Evolutionary conservation across 2,888 invertebrate genomes (phyloP), one percentile per base, ranked within the genome.

Genomic region (Drosophila histrio): DNA sequence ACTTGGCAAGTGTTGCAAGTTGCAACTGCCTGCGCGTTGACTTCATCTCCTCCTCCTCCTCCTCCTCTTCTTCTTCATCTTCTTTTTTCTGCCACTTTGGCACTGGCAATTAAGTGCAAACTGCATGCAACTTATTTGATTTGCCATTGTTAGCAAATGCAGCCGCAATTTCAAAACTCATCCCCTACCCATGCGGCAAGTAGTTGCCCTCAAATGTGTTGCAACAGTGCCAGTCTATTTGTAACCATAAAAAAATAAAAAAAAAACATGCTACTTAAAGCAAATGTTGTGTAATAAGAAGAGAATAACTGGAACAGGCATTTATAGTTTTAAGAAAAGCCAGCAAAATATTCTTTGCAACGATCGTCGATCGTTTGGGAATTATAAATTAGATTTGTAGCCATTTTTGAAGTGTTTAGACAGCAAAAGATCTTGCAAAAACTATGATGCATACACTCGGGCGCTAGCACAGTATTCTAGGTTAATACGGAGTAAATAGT

Each of bases 81-180:
- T 7, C 60, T 61, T 58, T 64, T 88, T 68, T 63, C 75, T 73
- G 85, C 66, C 85, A 77, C 82, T 88, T 88, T 82, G 87, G 81
- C 87, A 83, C 85, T 77, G 74, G 74, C 89, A 82, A 82, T 82
- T 82, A 88, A 84, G 78, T 81, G 59, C 75, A 65, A 77, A 61
- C 70, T 70, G 82, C 77, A 81, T 66, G 74, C 74, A 78, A 74
- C 79, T 78, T 78, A 81, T 78, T 78, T 78, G 77, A 78, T 81
- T 78, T 81, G 82, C 65, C 79, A 79, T 79, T 76, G 65, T 74
- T 78, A 68, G 79, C 69, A 64, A 68, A 78, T 62, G 79, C 69
- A 62, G 79, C 69, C 79, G 54, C 69, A 78, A 78, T 78, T 74
- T 57, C 46, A 53, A 41, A 50, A 21, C 28, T 34, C 11, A 22